Conservation (phyloP, 2,797 vertebrate species). For the Pterois miles region DNA sequence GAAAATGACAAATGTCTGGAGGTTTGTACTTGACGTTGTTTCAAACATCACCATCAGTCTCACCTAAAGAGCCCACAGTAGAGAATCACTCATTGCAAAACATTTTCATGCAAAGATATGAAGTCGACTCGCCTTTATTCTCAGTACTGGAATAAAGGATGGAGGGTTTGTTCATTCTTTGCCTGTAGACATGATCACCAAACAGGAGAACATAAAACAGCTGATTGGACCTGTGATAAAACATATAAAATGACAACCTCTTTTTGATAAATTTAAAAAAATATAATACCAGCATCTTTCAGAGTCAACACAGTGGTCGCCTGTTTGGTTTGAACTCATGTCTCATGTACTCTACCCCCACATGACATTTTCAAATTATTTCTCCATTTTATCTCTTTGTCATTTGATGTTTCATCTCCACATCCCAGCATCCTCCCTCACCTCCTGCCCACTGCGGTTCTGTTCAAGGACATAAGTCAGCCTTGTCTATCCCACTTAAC, state of each 20-base stretch:
- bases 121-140: conserved; percentile 66
- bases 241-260: not conserved
- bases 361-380: conserved; percentile 71
- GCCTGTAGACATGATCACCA: conserved; percentile 73
- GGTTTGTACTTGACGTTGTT: conserved; percentile 49
- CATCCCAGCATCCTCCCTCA: conserved; percentile 74
- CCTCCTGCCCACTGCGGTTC: conserved; percentile 83
- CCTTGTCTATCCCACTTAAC: conserved; percentile 70
- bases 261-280: not conserved
- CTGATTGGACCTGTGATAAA: not conserved
- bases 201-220: conserved; percentile 44
- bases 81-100: conserved; percentile 79
- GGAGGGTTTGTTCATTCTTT: conserved; percentile 75
- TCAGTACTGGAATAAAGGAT: conserved; percentile 64
- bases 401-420: conserved; percentile 68
- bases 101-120: conserved; percentile 71
- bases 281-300: not conserved
- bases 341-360: conserved; percentile 60
- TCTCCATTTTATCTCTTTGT: conserved; percentile 69
- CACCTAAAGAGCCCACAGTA: conserved; percentile 78
- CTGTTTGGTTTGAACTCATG: conserved; percentile 75
- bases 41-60: conserved; percentile 19
- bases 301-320: conserved; percentile 25
- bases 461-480: conserved; percentile 99
- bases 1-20: conserved; percentile 79